Evolutionary conservation across 2,888 invertebrate genomes (phyloP), one percentile per base, ranked within the genome.

Genomic region (Epistrophe eligans): DNA sequence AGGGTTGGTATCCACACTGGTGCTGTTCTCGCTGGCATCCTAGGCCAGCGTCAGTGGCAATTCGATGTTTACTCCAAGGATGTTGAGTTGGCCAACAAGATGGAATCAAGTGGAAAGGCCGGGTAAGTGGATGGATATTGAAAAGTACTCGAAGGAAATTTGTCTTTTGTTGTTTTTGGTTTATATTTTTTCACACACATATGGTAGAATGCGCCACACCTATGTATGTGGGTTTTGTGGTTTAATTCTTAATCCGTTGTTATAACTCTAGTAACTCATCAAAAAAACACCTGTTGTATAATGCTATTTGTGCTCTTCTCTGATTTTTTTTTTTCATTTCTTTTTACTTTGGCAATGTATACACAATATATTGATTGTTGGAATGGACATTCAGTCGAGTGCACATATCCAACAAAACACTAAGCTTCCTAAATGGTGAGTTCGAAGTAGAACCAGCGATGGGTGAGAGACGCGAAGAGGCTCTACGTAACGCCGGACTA

Each of bases 31-130:
- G 98, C 98, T 11, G 98, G 98, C 0, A 98, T 99, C 76, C 94
- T 99, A 73, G 99, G 99, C 0, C 98, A 98, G 92, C 94, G 97
- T 40, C 98, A 98, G 92, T 99, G 98, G 98, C 98, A 99, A 93
- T 99, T 98, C 93, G 98, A 99, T 91, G 98, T 99, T 58, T 98
- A 98, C 93, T 98, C 98, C 89, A 97, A 98, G 91, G 98, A 99
- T 92, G 98, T 98, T 45, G 98, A 97, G 91, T 94, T 98, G 87
- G 99, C 99, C 72, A 99, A 99, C 93, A 98, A 98, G 94, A 98
- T 99, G 98, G 98, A 99, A 93, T 98, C 98, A 94, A 97, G 97
- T 90, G 98, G 98, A 87, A 95, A 96, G 94, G 97, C 98, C 11
- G 98, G 98, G 98, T 98, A 93, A 94, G 95, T 91, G 89, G 67